Evolutionary conservation across 2,888 invertebrate genomes (phyloP).

Genomic region (Thereva unica): DNA sequence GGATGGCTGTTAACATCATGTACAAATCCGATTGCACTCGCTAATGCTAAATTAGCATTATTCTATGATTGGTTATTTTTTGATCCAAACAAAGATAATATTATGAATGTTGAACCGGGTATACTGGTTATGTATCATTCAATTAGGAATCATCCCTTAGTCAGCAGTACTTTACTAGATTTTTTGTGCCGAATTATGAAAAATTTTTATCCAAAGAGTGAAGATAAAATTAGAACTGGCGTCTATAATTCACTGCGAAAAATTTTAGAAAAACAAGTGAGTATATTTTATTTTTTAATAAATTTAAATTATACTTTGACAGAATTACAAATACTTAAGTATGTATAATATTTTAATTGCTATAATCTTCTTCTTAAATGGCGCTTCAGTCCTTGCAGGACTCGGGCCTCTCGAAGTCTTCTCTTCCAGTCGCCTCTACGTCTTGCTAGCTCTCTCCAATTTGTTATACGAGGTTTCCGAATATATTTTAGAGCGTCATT

Average conservation of each 20-base stretch:
- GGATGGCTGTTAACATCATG: conserved; percentile 72
- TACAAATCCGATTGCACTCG: conserved; percentile 67
- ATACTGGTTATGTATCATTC: conserved; percentile 73
- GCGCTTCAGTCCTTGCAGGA: too few species aligned
- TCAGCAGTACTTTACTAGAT: conserved; percentile 68
- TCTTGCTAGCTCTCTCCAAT: too few species aligned
- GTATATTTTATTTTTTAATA: not conserved
- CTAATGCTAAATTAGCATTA: conserved; percentile 69
- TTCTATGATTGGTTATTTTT: conserved; percentile 76
- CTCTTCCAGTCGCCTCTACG: too few species aligned
- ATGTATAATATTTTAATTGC: not conserved
- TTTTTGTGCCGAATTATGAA: conserved; percentile 69
- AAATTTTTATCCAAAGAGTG: conserved; percentile 54
- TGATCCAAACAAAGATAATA: conserved; percentile 68
- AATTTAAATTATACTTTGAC: not conserved
- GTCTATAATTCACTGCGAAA: conserved; percentile 57
- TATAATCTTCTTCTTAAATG: too few species aligned
- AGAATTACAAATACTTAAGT: not conserved
- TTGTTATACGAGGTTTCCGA: too few species aligned
- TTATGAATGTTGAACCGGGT: conserved; percentile 73
- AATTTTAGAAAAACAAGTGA: conserved; percentile 74
- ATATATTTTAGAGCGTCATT: too few species aligned
- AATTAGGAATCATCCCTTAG: conserved; percentile 67
- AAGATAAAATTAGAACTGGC: conserved; percentile 58
- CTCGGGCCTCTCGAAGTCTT: too few species aligned